Base-by-base conservation (phyloP, 2,888 invertebrate species). In the Dascillus cervinus region DNA sequence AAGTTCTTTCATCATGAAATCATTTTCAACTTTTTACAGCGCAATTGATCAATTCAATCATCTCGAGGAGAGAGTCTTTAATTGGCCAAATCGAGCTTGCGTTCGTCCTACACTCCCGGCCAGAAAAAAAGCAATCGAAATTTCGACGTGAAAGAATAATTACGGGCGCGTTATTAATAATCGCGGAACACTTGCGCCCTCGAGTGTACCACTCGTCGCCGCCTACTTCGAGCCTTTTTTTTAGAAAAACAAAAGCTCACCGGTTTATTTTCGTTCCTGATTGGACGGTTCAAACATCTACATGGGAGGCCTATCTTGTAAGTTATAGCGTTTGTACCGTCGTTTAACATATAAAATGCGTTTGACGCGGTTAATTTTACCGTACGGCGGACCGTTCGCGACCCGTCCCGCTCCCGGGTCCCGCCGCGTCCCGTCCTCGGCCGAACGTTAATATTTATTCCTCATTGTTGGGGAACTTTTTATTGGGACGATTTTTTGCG, bases 291-390 rank as follows among this genome's bases (percentile, higher is more conserved):
- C 36, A 30, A 32, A 27, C 40, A 32, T 42, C 44, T 40, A 42
- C 46, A 46, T 46, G 46, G 46, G 46, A 46, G 46, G 46, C 46
- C 44, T 37, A 32, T 31, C 36, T 33, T 37, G 37, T 40, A 40
- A 34, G 30, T 40, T 39, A 36, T 39, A 37, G 34, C 22, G 34
- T 37, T 31, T 32, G 39, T 37, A 37, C 33, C 13, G 17, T 34
- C 31, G 36, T 37, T 37, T 36, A 36, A 35, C 35, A 39, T 39
- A 37, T 34, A 36, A 35, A 39, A 28, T 24, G 34, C 34, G 29
- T 32, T 24, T 29, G 30, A 25, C 31, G 32, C 22, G 21, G 22
- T 34, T 24, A 22, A 32, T 39, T 35, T 35, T 31, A 23, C 38
- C 17, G 8, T 8, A 17, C 17, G 17, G 4, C 5, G 5, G 17